These are phyloP conservation scores for Apodemus agrarius DNA, from an alignment of 2,797 vertebrate species.

Conservation along the genomic window DNA sequence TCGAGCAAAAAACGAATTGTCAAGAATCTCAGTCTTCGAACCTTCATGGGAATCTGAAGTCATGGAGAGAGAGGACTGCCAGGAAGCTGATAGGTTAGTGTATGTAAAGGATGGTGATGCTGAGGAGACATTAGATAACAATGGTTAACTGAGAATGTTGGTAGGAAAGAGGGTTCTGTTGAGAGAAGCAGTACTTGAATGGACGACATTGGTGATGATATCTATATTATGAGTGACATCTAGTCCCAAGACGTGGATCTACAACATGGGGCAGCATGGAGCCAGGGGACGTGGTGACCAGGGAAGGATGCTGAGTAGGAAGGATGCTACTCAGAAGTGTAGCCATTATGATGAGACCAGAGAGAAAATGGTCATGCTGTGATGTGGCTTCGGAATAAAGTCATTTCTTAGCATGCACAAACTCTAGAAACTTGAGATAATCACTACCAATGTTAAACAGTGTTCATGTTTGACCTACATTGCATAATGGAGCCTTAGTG, in stretches of 20 bases:
- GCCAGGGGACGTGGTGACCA: not conserved
- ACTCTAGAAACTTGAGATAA: too few relatives aligned
- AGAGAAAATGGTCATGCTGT: not conserved
- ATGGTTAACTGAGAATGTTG: not conserved
- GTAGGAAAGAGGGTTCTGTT: not conserved
- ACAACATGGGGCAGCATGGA: not conserved
- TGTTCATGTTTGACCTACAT: not conserved
- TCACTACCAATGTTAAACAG: not conserved
- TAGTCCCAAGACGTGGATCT: not conserved
- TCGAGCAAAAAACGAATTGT: too few relatives aligned
- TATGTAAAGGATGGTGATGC: too few relatives aligned
- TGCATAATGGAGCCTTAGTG: too few relatives aligned
- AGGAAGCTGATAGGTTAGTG: too few relatives aligned
- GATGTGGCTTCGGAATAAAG: not conserved
- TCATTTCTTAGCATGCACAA: not conserved
- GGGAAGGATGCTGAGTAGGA: not conserved
- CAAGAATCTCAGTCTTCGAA: too few relatives aligned
- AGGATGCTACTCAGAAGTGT: not conserved
- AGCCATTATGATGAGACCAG: not conserved
- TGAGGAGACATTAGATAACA: too few relatives aligned
- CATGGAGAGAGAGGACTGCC: too few relatives aligned
- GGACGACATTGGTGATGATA: not conserved
- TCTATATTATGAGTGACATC: fast-evolving
- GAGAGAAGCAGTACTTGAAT: not conserved
- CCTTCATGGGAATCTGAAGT: too few relatives aligned